Evolutionary conservation across 2,113 vertebrate genomes (phyloP), one percentile per base, ranked within the genome.

Genomic region (Psilopogon haemacephalus): DNA sequence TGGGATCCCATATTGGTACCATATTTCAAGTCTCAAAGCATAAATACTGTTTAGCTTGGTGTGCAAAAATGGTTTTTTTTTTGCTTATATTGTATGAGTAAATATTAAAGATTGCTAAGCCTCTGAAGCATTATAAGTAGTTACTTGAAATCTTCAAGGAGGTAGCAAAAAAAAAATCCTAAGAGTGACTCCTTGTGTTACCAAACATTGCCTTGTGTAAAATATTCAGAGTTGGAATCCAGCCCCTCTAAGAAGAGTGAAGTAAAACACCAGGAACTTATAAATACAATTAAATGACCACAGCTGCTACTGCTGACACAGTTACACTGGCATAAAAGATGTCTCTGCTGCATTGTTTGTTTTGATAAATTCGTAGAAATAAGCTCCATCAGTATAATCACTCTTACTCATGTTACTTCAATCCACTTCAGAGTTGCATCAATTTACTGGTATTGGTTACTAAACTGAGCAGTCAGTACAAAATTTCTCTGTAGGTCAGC

Each of bases 361-460:
- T 91, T 76, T 67, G 50, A 87, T 78, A 93, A 70, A 86, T 88
- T 70, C 86, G 40, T 30, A 88, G 85, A 89, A 94, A 96, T 73
- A 91, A 96, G 55, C 72, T 88, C 55, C 59, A 67, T 86, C 82
- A 38, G 40, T 85, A 71, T 59, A 83, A 91, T 87, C 82, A 65
- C 74, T 80, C 50, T 70, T 89, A 63, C 64, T 93, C 35, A 16
- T 37, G 59, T 88, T 83, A 80, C 71, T 73, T 82, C 62, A 94
- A 8, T 54, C 58, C 74, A 83, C 74, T 79, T 91, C 56, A 90
- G 82, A 80, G 38, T 58, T 88, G 78, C 64, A 83, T 64, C 93
- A 88, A 64, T 89, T 71, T 60, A 92, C 28, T 90, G 71, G 64
- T 77, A 85, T 32, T 80, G 78, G 60, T 91, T 71, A 48, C 74